Base-by-base conservation (phyloP, 2,888 invertebrate genomes). In the Cylloceria caligata region DNA sequence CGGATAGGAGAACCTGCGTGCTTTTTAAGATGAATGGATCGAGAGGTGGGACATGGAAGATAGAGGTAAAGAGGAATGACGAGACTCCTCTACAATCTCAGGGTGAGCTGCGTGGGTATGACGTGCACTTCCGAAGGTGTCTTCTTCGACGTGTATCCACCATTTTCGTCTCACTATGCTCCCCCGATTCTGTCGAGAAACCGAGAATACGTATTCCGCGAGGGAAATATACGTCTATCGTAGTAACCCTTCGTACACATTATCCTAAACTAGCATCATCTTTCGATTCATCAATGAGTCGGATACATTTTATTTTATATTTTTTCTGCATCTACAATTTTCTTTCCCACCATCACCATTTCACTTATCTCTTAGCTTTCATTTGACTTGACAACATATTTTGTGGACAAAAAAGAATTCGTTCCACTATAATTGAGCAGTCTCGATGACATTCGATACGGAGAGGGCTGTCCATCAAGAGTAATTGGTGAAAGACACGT, bases 1-100 rank as follows among this genome's bases (percentile, higher is more conserved):
- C 83, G 84, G 82, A 85, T 79, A 86, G 82, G 47, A 52, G 30
- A 19, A 27, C 36, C 30, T 73, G 60, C 30, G 39, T 64, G 34
- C 68, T 49, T 69, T 42, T 67, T 77, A 88, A 89, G 90, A 90
- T 88, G 88, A 88, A 90, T 90, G 87, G 87, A 86, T 87, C 83
- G 72, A 76, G 76, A 68, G 62, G 75, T 55, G 78, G 65, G 47
- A 49, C 64, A 74, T 34, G 60, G 81, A 74, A 78, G 49, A 81
- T 65, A 68, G 49, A 76, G 57, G 76, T 65, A 57, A 67, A 72
- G 69, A 64, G 52, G 49, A 60, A 60, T 34, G 60, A 60, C 60
- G 60, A 60, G 60, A 60, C 60, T 60, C 30, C 60, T 30, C 34
- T 34, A 34, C 34, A 34, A 60, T 60, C 60, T 60, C 36, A 34